phyloP scores from a whole-genome alignment of 2,113 vertebrate genomes.

The Petaurus breviceps region DNA sequence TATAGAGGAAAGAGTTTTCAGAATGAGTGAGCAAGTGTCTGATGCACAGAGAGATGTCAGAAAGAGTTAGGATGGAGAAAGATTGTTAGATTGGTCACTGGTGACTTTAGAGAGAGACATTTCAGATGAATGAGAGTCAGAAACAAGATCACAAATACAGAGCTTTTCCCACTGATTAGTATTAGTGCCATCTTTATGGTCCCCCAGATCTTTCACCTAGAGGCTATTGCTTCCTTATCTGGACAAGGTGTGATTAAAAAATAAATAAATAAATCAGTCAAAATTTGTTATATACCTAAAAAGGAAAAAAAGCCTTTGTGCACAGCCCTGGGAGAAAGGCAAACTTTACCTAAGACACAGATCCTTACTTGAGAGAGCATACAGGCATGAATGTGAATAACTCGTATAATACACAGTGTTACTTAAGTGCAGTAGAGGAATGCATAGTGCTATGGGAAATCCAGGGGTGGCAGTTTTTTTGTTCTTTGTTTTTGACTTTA shows the following conservation, averaged over 20 bases:
- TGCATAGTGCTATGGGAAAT: too few species aligned
- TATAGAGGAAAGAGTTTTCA: background rate
- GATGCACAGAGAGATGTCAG: background rate
- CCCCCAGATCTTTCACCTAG: background rate
- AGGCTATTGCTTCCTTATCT: background rate
- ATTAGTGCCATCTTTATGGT: background rate
- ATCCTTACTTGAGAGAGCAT: too few species aligned
- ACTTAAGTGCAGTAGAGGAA: too few species aligned
- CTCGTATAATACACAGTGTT: too few species aligned
- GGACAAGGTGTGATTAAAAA: background rate
- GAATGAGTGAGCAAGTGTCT: background rate
- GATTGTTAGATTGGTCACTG: background rate
- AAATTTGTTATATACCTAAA: too few species aligned
- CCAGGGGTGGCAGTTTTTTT: background rate
- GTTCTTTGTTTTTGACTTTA: background rate
- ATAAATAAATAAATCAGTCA: too few species aligned
- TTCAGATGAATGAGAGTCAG: background rate
- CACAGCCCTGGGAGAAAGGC: too few species aligned
- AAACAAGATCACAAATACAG: background rate
- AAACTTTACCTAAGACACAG: too few species aligned
- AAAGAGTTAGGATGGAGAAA: background rate
- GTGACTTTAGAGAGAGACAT: background rate
- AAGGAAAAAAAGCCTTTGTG: too few species aligned
- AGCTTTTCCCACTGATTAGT: background rate
- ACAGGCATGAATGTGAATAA: too few species aligned